These are phyloP conservation scores for Epistrophe eligans DNA, from an alignment of 2,888 invertebrate genomes.

Conservation along the genomic window DNA sequence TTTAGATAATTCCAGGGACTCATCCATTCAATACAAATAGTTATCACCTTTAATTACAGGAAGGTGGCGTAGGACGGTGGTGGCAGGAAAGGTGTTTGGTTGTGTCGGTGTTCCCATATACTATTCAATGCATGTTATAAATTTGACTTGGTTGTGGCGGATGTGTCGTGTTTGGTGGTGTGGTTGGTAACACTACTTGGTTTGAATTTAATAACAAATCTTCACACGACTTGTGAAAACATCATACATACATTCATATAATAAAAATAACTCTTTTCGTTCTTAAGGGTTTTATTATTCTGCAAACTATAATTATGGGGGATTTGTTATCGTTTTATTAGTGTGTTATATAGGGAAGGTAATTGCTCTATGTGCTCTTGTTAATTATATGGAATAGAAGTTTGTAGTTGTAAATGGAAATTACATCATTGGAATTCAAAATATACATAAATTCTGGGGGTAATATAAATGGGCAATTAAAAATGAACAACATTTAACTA, in stretches of 20 bases:
- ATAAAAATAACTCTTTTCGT: not conserved
- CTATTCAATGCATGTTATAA: not conserved
- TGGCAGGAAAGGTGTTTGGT: not conserved
- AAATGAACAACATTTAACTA: not conserved
- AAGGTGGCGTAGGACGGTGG: not conserved
- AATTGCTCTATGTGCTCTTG: slow-evolving; percentile 1
- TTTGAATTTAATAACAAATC: slow-evolving; percentile 35
- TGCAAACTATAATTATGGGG: slow-evolving; percentile 10
- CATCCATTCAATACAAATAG: slow-evolving; percentile 59
- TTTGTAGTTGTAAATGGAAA: slow-evolving; percentile 11
- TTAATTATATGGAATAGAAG: not conserved
- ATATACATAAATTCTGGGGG: slow-evolving; percentile 4
- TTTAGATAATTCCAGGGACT: slow-evolving; percentile 45
- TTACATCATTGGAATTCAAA: slow-evolving; percentile 3
- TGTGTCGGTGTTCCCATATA: not conserved
- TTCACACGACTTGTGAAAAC: not conserved
- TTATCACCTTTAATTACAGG: slow-evolving; percentile 62
- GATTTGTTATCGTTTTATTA: not conserved
- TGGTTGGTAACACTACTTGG: slow-evolving; percentile 14
- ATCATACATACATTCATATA: not conserved
- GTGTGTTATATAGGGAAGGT: not conserved
- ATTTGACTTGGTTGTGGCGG: slow-evolving; percentile 16
- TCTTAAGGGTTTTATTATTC: not conserved
- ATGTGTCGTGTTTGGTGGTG: slow-evolving; percentile 19
- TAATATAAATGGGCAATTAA: not conserved